phyloP scores from a whole-genome alignment of 2,113 vertebrate genomes.

The Reinhardtius hippoglossoides region DNA sequence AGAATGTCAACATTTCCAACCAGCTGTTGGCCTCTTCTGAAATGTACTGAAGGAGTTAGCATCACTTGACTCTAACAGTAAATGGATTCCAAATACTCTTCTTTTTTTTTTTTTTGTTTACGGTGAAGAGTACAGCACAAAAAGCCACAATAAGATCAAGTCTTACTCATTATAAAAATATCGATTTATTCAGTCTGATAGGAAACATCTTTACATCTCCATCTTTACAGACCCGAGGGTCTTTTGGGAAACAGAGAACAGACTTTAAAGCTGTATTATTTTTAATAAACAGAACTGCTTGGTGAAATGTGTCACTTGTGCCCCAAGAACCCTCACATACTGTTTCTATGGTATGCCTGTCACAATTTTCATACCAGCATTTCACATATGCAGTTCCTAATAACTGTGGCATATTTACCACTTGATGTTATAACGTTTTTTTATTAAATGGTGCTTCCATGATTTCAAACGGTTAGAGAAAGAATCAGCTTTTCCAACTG shows the following conservation, averaged over 20 bases:
- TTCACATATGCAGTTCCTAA: neutral
- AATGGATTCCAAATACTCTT: neutral
- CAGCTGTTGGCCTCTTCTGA: slow-evolving; percentile 43
- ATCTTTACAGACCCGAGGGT: neutral
- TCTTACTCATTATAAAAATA: neutral
- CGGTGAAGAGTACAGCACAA: neutral
- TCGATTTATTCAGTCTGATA: neutral
- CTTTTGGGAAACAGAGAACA: neutral
- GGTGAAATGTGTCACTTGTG: too few species aligned
- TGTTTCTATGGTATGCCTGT: neutral
- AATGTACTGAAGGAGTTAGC: neutral
- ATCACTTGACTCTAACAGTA: slow-evolving; percentile 41
- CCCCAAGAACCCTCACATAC: too few species aligned
- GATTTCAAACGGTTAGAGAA: too few species aligned
- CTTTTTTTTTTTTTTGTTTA: neutral
- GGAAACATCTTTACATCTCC: neutral
- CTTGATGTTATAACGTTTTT: too few species aligned
- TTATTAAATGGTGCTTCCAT: too few species aligned
- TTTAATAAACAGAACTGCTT: neutral
- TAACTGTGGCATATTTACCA: too few species aligned
- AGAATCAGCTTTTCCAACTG: too few species aligned
- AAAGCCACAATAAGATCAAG: neutral
- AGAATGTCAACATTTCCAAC: slow-evolving; percentile 31
- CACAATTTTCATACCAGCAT: neutral
- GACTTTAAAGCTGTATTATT: neutral